These are phyloP conservation scores for Xiphydria camelus DNA, from an alignment of 2,888 invertebrate genomes.

Conservation along the genomic window DNA sequence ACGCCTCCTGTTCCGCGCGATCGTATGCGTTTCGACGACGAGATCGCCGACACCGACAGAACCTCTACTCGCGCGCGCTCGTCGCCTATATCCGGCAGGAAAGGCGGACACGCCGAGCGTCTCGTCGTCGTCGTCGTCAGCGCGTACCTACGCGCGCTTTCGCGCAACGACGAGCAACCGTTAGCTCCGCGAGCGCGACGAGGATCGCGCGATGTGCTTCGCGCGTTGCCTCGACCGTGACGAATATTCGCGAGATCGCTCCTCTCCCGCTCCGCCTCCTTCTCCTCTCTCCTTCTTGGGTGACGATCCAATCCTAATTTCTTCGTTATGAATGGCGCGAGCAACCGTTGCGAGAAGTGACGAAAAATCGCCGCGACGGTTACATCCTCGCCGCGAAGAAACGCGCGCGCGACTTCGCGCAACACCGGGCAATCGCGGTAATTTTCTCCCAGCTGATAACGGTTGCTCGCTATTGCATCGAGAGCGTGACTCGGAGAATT, in stretches of 20 bases:
- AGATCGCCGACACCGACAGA: neutral
- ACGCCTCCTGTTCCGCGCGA: no score
- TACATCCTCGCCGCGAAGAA: no score
- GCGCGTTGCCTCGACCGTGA: no score
- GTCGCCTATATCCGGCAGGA: no score
- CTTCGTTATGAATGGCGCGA: no score
- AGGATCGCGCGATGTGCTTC: no score
- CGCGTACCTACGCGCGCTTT: neutral
- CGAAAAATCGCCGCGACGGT: no score
- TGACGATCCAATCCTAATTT: no score
- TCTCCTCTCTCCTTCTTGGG: neutral
- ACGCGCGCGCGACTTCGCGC: no score
- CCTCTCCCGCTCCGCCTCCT: neutral
- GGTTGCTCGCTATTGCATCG: constrained; percentile 1
- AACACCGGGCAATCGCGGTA: neutral
- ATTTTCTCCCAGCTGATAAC: neutral
- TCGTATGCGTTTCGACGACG: neutral
- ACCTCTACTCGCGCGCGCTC: no score
- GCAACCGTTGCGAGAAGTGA: no score
- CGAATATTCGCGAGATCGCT: neutral
- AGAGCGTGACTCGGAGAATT: constrained; percentile 1
- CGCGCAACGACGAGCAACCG: constrained; percentile 3
- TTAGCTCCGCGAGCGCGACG: neutral
- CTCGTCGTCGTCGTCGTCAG: neutral
- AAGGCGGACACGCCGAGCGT: neutral